phyloP scores from a whole-genome alignment of 2,888 invertebrate genomes.

The Epistrophella euchroma region DNA sequence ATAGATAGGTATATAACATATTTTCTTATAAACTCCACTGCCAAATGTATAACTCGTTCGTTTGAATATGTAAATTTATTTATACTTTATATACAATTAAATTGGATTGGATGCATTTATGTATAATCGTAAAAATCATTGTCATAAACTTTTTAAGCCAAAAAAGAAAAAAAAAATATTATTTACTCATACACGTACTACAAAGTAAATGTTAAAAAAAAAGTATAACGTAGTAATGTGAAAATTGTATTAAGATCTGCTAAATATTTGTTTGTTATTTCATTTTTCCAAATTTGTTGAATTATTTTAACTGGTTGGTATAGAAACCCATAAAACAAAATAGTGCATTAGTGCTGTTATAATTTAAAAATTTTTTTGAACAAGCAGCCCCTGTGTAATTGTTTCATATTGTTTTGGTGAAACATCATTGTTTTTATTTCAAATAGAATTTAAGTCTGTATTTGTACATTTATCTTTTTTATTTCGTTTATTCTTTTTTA shows the following conservation, averaged over 20 bases:
- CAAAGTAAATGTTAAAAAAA: slow-evolving; percentile 2
- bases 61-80: slow-evolving; percentile 36
- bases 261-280: slow-evolving; percentile 19
- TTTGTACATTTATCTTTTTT: background rate
- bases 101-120: slow-evolving; percentile 8
- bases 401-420: background rate
- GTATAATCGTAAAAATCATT: slow-evolving; percentile 17
- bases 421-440: background rate
- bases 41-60: slow-evolving; percentile 25
- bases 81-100: slow-evolving; percentile 33
- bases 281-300: slow-evolving; percentile 8
- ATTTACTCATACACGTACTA: slow-evolving; percentile 25
- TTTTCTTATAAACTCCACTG: slow-evolving; percentile 42
- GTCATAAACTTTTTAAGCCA: slow-evolving; percentile 43
- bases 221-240: background rate
- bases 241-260: slow-evolving; percentile 13
- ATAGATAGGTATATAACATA: slow-evolving; percentile 17
- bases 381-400: no score
- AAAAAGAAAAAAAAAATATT: slow-evolving; percentile 52
- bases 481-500: background rate
- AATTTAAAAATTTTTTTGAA: background rate
- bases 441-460: background rate
- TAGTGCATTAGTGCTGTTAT: slow-evolving; percentile 20
- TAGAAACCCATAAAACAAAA: background rate
- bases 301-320: slow-evolving; percentile 5